phyloP scores from a whole-genome alignment of 2,113 vertebrate species.

The Catharus fuscescens region DNA sequence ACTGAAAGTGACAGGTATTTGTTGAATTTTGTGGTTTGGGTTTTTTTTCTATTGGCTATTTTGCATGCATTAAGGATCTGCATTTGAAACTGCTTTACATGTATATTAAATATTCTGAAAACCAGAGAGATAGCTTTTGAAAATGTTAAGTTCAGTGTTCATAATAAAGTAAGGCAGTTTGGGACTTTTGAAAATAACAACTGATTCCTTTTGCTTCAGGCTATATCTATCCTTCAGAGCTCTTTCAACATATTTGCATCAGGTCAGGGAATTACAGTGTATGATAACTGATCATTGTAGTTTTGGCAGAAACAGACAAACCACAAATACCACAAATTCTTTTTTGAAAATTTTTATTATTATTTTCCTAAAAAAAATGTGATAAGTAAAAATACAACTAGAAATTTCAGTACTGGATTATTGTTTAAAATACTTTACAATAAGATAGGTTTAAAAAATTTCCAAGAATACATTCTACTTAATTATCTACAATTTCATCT shows the following conservation, averaged over 20 bases:
- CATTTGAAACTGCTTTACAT: neutral
- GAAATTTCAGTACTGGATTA: neutral
- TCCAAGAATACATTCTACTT: neutral
- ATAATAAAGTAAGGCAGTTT: neutral
- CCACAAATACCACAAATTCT: neutral
- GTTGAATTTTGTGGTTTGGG: accelerated
- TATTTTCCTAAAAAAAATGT: neutral
- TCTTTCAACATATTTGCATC: neutral
- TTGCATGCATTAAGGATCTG: neutral
- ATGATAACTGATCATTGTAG: neutral
- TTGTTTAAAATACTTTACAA: neutral
- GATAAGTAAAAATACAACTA: neutral
- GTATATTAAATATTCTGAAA: neutral
- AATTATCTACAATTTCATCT: neutral
- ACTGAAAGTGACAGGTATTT: neutral
- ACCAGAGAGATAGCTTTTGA: neutral
- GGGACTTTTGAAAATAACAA: neutral
- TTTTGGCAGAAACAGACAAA: neutral
- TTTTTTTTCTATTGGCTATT: neutral
- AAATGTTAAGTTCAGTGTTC: neutral
- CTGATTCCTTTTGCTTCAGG: neutral
- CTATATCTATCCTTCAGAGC: neutral
- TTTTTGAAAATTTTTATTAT: neutral
- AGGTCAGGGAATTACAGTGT: neutral
- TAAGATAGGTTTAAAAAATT: neutral